Conservation (phyloP, 2,888 invertebrate genomes). For the Coenonympha arcania region DNA sequence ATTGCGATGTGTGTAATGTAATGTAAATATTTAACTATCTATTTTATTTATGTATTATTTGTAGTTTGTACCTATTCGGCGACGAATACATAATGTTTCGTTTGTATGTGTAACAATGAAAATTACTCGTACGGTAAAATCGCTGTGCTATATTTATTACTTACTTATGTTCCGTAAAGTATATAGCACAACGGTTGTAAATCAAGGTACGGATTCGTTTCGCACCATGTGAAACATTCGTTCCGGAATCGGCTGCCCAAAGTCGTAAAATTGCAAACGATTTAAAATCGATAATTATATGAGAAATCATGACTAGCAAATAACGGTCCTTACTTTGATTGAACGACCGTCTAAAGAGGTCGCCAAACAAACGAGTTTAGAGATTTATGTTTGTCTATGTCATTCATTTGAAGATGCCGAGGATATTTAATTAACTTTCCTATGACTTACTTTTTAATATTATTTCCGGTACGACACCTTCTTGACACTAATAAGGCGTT, state of each 20-base stretch:
- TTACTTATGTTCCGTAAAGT: neutral
- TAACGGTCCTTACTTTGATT: conserved; percentile 27
- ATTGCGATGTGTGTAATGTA: too few species aligned
- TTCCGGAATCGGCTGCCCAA: conserved; percentile 39
- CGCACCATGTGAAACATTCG: conserved; percentile 45
- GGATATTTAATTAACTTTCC: conserved; percentile 4
- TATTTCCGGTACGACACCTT: neutral
- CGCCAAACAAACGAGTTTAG: conserved; percentile 17
- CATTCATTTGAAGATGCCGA: conserved; percentile 8
- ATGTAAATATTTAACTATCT: too few species aligned
- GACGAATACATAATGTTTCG: too few species aligned
- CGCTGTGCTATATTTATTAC: neutral
- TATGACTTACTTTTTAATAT: neutral
- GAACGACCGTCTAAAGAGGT: conserved; percentile 23
- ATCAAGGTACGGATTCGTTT: conserved; percentile 45
- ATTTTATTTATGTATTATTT: too few species aligned
- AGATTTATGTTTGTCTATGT: conserved; percentile 10
- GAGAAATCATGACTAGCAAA: conserved; percentile 30
- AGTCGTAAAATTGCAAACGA: conserved; percentile 39
- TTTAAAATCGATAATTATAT: conserved; percentile 36
- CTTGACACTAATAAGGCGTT: neutral
- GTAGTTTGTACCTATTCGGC: too few species aligned
- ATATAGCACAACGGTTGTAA: conserved; percentile 27
- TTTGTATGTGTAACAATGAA: too few species aligned
- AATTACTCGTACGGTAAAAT: neutral